Evolutionary conservation across 2,888 invertebrate genomes (phyloP).

Genomic region (Hemicrepidius hirtus): DNA sequence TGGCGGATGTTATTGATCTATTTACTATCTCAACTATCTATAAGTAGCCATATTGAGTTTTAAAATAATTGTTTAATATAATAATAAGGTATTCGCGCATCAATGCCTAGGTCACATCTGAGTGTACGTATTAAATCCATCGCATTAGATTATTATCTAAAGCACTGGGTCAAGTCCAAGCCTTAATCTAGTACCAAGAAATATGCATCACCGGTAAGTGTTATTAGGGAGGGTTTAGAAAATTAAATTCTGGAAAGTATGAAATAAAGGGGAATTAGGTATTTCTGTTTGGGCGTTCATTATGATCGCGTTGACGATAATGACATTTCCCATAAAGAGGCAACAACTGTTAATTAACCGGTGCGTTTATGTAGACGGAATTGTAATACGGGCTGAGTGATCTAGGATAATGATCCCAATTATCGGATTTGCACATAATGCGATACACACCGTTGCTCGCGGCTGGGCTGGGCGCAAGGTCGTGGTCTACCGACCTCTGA

Average conservation of each 20-base stretch:
- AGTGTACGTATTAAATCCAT: conserved; percentile 44
- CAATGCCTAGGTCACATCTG: conserved; percentile 62
- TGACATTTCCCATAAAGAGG: conserved; percentile 48
- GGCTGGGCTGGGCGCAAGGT: conserved; percentile 65
- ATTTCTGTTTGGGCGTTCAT: conserved; percentile 4
- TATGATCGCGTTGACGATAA: not conserved
- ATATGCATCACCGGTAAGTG: not conserved
- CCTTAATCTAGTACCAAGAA: conserved; percentile 8
- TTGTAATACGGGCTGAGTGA: conserved; percentile 54
- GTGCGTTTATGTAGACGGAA: conserved; percentile 50
- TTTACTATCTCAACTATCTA: not conserved
- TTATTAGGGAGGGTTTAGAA: not conserved
- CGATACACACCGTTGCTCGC: conserved; percentile 61
- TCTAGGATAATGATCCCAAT: conserved; percentile 68
- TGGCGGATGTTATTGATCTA: conserved; percentile 14
- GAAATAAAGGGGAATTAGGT: not conserved
- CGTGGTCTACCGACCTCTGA: conserved; percentile 61
- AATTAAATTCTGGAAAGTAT: not conserved
- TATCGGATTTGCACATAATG: conserved; percentile 70
- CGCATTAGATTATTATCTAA: conserved; percentile 53
- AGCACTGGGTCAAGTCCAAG: conserved; percentile 52
- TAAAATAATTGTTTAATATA: conserved; percentile 12
- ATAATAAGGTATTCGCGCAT: conserved; percentile 56
- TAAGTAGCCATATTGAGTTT: conserved; percentile 16
- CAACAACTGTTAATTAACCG: conserved; percentile 53